Evolutionary conservation across 2,113 vertebrate genomes (phyloP), one percentile per base, ranked within the genome.

Genomic region (Acanthochromis polyacanthus): DNA sequence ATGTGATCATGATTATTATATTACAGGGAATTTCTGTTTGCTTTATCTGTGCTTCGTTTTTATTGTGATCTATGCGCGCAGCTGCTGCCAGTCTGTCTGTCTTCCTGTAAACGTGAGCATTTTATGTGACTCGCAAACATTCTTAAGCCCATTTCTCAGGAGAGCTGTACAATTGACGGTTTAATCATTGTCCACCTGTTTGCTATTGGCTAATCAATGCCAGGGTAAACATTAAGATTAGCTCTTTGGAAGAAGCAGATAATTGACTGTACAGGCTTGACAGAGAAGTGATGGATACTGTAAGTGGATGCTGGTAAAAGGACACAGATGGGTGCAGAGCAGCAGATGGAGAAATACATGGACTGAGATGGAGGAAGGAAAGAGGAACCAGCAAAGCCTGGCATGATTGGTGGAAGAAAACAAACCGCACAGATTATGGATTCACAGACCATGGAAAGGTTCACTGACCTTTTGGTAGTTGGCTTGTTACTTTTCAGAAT

Each of bases 1-100:
- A 93, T 89, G 61, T 28, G 75, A 92, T 91, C 82, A 80, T 8
- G 70, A 78, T 89, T 73, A 89, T 92, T 84, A 80, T 73, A 88
- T 90, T 87, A 89, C 66, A 60, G 89, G 83, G 77, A 78, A 79
- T 89, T 80, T 86, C 25, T 83, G 75, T 90, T 89, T 84, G 83
- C 74, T 83, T 76, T 84, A 72, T 77, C 80, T 76, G 63, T 46
- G 81, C 60, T 65, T 65, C 52, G 53, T 70, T 66, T 84, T 81
- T 80, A 87, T 88, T 88, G 74, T 81, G 79, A 89, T 88, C 76
- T 64, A 86, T 78, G 69, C 25, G 20, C 7, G 22, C 81, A 82
- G 78, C 78, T 80, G 83, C 71, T 73, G 82, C 74, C 78, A 11
- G 57, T 45, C 74, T 1, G 67, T 71, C 78, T 40, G 32, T 23